These are phyloP conservation scores for Okapia johnstoni DNA, from an alignment of 2,113 vertebrate species.

Conservation along the genomic window DNA sequence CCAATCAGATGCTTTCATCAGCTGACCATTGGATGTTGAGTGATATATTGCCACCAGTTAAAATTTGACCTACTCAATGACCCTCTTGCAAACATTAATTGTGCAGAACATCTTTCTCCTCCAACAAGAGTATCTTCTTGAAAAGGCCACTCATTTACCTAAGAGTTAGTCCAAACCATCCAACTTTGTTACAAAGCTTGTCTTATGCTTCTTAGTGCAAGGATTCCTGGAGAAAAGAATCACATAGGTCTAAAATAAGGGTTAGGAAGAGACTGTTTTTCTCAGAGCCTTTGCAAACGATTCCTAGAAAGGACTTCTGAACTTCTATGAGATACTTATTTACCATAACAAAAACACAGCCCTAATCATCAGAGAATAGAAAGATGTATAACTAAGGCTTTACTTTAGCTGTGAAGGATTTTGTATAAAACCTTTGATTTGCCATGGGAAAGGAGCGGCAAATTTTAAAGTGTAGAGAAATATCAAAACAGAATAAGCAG, in stretches of 20 bases:
- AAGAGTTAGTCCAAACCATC: conserved; percentile 43
- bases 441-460: not conserved
- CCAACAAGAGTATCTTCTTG: conserved; percentile 44
- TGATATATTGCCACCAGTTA: conserved; percentile 65
- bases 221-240: conserved; percentile 44
- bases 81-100: conserved; percentile 76
- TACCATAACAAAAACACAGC: conserved; percentile 55
- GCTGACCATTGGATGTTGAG: conserved; percentile 58
- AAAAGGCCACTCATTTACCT: conserved; percentile 20
- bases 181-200: conserved; percentile 38
- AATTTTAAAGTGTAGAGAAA: conserved; percentile 27
- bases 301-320: conserved; percentile 36
- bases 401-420: conserved; percentile 19
- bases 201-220: conserved; percentile 47
- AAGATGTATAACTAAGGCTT: conserved; percentile 56
- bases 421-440: conserved; percentile 54
- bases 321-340: conserved; percentile 49
- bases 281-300: not conserved
- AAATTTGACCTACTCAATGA: conserved; percentile 64
- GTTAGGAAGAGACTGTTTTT: conserved; percentile 24
- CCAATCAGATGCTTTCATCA: conserved; percentile 64
- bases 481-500: not conserved
- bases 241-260: conserved; percentile 29
- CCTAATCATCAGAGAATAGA: conserved; percentile 13
- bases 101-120: conserved; percentile 72